Conservation (phyloP, 2,888 invertebrate genomes). For the Blera fallax region DNA sequence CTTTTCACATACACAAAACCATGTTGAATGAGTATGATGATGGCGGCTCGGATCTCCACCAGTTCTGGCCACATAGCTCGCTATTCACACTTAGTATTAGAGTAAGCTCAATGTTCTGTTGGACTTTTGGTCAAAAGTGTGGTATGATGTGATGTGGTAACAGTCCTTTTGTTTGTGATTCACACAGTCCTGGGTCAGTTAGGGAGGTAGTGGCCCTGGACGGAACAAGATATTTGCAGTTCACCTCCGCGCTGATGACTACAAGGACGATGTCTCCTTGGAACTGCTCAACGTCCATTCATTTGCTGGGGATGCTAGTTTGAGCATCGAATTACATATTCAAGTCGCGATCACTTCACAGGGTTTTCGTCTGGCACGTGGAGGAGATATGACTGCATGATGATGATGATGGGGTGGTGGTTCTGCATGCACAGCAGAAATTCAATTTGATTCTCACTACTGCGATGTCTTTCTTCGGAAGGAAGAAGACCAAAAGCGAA, state of each 20-base stretch:
- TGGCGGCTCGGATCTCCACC: conserved; percentile 19
- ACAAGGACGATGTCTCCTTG: conserved; percentile 51
- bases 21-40: conserved; percentile 9
- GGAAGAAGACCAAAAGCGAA: conserved; percentile 19
- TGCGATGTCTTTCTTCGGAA: conserved; percentile 46
- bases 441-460: conserved; percentile 67
- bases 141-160: conserved; percentile 62
- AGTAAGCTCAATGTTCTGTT: conserved; percentile 10
- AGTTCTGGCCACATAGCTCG: conserved; percentile 40
- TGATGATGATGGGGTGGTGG: conserved; percentile 56
- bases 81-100: conserved; percentile 45
- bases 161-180: conserved; percentile 58
- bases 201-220: conserved; percentile 5
- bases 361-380: conserved; percentile 72
- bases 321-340: conserved; percentile 62
- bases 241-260: conserved; percentile 59
- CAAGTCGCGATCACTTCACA: conserved; percentile 72
- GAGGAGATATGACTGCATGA: conserved; percentile 65
- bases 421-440: conserved; percentile 72
- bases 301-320: conserved; percentile 33
- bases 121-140: conserved; percentile 46
- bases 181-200: conserved; percentile 7
- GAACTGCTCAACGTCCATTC: conserved; percentile 37
- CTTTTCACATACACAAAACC: not conserved
- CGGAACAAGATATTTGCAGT: conserved; percentile 31